Base-by-base conservation (phyloP, 2,797 vertebrate species). In the Bucorvus abyssinicus region DNA sequence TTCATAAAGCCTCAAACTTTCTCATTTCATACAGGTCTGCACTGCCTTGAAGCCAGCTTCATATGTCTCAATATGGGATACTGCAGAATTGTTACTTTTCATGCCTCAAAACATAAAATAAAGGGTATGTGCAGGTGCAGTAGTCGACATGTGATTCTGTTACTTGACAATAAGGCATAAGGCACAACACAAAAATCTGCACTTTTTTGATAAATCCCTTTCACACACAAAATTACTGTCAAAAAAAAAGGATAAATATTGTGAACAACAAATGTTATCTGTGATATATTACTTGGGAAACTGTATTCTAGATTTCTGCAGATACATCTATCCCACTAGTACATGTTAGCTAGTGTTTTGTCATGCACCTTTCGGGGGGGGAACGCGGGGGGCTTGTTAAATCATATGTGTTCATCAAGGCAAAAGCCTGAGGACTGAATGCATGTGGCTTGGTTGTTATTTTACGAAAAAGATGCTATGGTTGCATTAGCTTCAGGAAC, bases 1-100 rank as follows among this genome's bases (percentile, higher is more conserved):
- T 93, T 91, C 93, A 96, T 86, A 98, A 97, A 97, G 96, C 96
- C 73, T 96, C 90, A 94, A 44, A 94, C 85, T 95, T 95, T 94
- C 91, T 85, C 76, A 87, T 97, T 96, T 97, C 95, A 68, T 93
- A 96, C 75, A 92, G 93, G 94, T 95, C 94, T 96, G 91, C 63
- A 45, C 61, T 94, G 96, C 93, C 95, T 97, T 93, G 91, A 95
- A 97, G 95, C 89, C 96, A 92, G 95, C 65, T 95, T 92, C 75
- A 88, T 70, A 91, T 65, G 15, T 96, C 34, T 89, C 91, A 94
- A 26, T 97, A 93, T 75, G 89, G 90, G 95, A 90, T 88, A 93
- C 61, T 60, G 3, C 86, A 90, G 96, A 94, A 92, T 93, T 89
- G 70, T 96, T 97, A 84, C 20, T 61, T 95, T 96, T 94, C 87